phyloP scores from a whole-genome alignment of 2,888 invertebrate genomes.

The Boloria selene region DNA sequence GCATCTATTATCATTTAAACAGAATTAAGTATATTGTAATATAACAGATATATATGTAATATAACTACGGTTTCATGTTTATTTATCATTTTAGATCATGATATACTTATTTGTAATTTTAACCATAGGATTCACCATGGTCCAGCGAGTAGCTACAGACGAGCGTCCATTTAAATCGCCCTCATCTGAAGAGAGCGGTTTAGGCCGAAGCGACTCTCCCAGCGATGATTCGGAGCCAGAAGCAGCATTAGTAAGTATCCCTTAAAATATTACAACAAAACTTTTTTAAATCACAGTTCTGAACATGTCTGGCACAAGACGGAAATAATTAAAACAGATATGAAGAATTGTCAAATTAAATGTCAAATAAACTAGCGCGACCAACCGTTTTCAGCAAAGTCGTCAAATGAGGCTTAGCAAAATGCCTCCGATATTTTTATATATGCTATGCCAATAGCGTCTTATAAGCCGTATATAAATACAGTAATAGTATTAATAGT shows the following conservation, averaged over 20 bases:
- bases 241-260: slow-evolving; percentile 66
- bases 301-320: slow-evolving; percentile 9
- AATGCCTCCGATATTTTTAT: slow-evolving; percentile 51
- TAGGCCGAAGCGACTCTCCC: slow-evolving; percentile 70
- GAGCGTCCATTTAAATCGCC: slow-evolving; percentile 74
- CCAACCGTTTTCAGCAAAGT: slow-evolving; percentile 45
- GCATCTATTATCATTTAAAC: slow-evolving; percentile 3
- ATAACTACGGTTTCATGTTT: too few relatives aligned
- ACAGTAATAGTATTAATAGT: slow-evolving; percentile 52
- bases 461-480: slow-evolving; percentile 49
- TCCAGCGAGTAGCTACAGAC: slow-evolving; percentile 69
- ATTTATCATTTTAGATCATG: not conserved
- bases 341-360: slow-evolving; percentile 3
- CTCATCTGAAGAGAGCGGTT: slow-evolving; percentile 74
- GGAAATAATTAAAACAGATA: not conserved
- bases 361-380: slow-evolving; percentile 42
- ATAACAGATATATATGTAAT: not conserved
- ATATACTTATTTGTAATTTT: slow-evolving; percentile 10
- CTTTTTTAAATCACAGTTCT: not conserved
- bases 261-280: not conserved
- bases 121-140: slow-evolving; percentile 63
- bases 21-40: not conserved
- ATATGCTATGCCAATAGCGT: slow-evolving; percentile 58
- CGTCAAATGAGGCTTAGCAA: slow-evolving; percentile 53
- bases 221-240: slow-evolving; percentile 71